Percentiles rank a stretch among this genome's conserved stretches.
Evolutionary conservation across 2,797 vertebrate species (phyloP).

Genomic region (Gorsachius magnificus): DNA sequence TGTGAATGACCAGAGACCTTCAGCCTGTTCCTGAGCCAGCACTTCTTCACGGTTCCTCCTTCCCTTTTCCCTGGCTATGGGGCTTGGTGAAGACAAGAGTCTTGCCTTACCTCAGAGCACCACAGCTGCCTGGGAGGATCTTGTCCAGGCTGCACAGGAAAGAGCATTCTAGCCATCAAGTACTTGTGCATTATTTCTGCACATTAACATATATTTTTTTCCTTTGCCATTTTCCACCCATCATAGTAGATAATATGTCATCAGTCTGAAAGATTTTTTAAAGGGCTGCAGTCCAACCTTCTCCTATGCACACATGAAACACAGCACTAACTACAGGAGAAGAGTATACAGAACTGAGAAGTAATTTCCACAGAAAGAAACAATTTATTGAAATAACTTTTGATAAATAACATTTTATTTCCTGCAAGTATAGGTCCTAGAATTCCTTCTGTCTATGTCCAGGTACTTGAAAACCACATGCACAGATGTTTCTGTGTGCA

Average conservation of each 20-base stretch:
- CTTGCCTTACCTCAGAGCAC: not conserved
- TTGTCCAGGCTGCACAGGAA: not conserved
- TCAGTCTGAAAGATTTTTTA: not conserved
- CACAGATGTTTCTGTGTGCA: not conserved
- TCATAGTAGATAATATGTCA: not conserved
- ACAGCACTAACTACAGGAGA: not conserved
- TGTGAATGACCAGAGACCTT: not conserved
- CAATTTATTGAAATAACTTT: not conserved
- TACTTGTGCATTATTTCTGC: not conserved
- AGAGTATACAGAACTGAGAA: not conserved
- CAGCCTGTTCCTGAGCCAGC: not conserved
- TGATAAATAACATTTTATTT: not conserved
- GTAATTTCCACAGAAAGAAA: not conserved
- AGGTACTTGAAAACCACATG: not conserved
- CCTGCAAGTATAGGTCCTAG: not conserved
- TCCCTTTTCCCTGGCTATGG: not conserved
- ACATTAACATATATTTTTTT: not conserved
- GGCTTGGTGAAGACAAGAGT: not conserved
- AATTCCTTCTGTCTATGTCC: not conserved
- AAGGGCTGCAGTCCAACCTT: not conserved
- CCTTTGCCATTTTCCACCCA: not conserved
- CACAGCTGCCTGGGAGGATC: fast-evolving
- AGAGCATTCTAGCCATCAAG: not conserved
- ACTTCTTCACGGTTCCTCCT: not conserved
- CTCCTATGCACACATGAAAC: not conserved